Percentiles rank a stretch among this genome's conserved stretches.
Conservation (phyloP, 2,888 invertebrate genomes). For the Embidobia sp. region DNA sequence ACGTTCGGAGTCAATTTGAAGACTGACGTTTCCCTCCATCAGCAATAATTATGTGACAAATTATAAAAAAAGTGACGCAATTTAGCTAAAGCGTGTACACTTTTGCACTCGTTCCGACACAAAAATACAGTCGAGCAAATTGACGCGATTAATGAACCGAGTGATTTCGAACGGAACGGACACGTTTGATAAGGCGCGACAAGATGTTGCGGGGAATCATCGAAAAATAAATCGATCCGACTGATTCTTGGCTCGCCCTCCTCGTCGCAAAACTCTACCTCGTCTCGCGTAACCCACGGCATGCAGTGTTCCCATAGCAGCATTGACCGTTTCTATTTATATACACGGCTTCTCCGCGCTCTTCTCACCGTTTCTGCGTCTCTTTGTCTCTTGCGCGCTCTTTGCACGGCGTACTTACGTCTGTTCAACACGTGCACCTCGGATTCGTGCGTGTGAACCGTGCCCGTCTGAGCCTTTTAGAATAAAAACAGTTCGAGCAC, state of each 20-base stretch:
- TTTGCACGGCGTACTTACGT: constrained; percentile 46
- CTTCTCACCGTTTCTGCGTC: constrained; percentile 56
- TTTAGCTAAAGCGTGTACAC: too few relatives aligned
- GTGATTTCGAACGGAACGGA: too few relatives aligned
- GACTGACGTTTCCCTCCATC: constrained; percentile 4
- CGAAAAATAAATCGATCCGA: constrained; percentile 65
- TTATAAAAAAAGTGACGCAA: constrained; percentile 1
- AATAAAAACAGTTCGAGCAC: constrained; percentile 41
- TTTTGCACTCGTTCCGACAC: too few relatives aligned
- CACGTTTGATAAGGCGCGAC: too few relatives aligned
- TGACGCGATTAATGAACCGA: too few relatives aligned
- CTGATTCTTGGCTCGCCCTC: constrained; percentile 63
- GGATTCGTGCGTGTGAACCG: constrained; percentile 55
- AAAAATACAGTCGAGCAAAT: too few relatives aligned
- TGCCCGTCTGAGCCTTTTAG: constrained; percentile 33
- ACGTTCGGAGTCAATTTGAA: constrained; percentile 2
- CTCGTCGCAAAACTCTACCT: constrained; percentile 39
- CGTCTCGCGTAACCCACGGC: constrained; percentile 56
- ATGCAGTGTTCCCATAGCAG: constrained; percentile 79
- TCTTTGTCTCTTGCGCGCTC: constrained; percentile 45
- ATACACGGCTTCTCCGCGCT: constrained; percentile 68
- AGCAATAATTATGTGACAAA: constrained; percentile 5
- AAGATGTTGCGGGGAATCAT: constrained; percentile 23
- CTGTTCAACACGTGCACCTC: constrained; percentile 55
- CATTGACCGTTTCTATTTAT: constrained; percentile 81